These are phyloP conservation scores for Rhipidura dahli DNA, from an alignment of 2,113 vertebrate genomes.

Conservation along the genomic window DNA sequence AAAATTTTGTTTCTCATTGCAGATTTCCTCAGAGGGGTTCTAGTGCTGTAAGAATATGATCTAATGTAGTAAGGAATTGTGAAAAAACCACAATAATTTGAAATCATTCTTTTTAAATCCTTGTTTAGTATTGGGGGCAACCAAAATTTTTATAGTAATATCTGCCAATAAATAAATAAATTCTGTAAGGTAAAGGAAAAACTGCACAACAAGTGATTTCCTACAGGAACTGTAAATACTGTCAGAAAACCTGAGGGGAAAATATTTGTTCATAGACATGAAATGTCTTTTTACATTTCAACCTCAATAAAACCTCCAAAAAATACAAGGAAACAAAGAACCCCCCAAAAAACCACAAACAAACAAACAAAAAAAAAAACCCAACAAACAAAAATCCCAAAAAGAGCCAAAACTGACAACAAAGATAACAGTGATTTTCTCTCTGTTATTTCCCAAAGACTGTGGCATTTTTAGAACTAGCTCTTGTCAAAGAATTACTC, in stretches of 20 bases:
- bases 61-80: not conserved
- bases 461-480: not conserved
- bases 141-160: not conserved
- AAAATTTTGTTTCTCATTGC: not conserved
- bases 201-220: not conserved
- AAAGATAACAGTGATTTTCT: not conserved
- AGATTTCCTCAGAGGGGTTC: not conserved
- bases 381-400: too few species aligned
- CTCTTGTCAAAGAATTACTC: not conserved
- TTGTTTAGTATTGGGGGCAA: not conserved
- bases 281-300: not conserved
- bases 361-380: not conserved
- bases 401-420: not conserved
- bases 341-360: fast-evolving
- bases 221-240: not conserved
- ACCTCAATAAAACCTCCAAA: not conserved
- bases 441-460: not conserved
- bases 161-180: not conserved
- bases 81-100: not conserved
- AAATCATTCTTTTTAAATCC: not conserved
- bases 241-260: not conserved
- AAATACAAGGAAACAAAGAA: fast-evolving
- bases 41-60: not conserved
- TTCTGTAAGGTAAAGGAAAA: not conserved
- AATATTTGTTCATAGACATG: not conserved